These are phyloP conservation scores for Bombycilla garrulus DNA, from an alignment of 2,113 vertebrate genomes.

Conservation along the genomic window DNA sequence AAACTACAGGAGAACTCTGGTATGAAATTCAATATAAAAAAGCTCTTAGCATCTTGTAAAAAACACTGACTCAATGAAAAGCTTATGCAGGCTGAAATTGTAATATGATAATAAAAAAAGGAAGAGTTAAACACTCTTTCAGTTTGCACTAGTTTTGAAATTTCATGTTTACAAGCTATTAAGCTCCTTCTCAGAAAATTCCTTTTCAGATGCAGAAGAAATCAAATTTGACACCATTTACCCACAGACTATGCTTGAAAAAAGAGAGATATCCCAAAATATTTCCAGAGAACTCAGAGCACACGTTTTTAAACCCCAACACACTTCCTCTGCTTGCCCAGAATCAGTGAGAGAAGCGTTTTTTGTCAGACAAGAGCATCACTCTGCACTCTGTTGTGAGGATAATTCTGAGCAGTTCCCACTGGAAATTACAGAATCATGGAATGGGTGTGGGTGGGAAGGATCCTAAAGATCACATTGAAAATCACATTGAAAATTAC, in stretches of 20 bases:
- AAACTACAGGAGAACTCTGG: not conserved
- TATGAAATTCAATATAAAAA: not conserved
- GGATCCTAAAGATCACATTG: not conserved
- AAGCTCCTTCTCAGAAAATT: not conserved
- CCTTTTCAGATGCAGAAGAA: not conserved
- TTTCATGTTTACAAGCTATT: not conserved
- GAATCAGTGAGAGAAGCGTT: not conserved
- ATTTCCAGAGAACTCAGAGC: not conserved
- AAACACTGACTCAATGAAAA: not conserved
- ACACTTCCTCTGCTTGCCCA: not conserved
- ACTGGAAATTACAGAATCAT: accelerated
- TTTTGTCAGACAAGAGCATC: not conserved
- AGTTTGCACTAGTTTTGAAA: not conserved
- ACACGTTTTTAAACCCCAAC: not conserved
- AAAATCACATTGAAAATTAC: accelerated
- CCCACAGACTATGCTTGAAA: not conserved
- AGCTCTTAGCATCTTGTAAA: not conserved
- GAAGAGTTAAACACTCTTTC: not conserved
- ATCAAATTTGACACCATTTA: not conserved
- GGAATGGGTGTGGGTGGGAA: not conserved
- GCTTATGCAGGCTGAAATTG: not conserved
- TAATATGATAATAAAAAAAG: not conserved
- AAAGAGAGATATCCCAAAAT: not conserved
- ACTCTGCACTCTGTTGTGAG: not conserved
- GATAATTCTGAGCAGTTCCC: not conserved